These are phyloP conservation scores for Sylvietta virens DNA, from an alignment of 2,113 vertebrate genomes.

Conservation along the genomic window DNA sequence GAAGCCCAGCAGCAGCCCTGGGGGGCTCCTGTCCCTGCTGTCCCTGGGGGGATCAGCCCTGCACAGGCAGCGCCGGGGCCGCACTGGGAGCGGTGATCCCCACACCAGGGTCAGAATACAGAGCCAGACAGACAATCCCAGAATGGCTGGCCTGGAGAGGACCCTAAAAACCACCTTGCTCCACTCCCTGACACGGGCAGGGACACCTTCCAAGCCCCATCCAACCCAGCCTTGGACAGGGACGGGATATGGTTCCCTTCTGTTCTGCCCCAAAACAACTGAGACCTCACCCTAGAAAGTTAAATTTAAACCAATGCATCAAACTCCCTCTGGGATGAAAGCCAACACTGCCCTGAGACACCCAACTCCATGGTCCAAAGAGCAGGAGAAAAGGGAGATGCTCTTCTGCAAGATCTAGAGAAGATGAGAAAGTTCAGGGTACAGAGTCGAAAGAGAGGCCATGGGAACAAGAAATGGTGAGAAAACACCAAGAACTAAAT, in stretches of 20 bases:
- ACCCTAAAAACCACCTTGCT: not conserved
- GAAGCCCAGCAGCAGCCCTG: too few species aligned
- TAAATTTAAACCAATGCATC: not conserved
- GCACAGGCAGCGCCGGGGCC: not conserved
- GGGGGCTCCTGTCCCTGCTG: too few species aligned
- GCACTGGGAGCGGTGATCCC: too few species aligned
- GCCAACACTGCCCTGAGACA: rapidly evolving
- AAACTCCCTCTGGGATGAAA: not conserved
- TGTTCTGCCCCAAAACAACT: not conserved
- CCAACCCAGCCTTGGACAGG: not conserved
- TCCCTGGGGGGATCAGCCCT: too few species aligned
- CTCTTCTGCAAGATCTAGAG: not conserved
- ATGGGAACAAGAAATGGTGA: not conserved
- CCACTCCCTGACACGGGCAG: not conserved
- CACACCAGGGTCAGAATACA: rapidly evolving
- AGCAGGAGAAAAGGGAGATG: not conserved
- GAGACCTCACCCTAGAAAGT: not conserved
- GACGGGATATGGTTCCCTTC: not conserved
- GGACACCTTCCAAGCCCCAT: not conserved
- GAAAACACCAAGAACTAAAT: not conserved
- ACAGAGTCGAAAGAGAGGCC: not conserved
- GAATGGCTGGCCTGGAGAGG: not conserved
- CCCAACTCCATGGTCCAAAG: rapidly evolving
- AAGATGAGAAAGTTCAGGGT: not conserved
- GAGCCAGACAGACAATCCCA: not conserved